These are phyloP conservation scores for Platynereis dumerilii DNA, from an alignment of 2,888 invertebrate species.

Conservation along the genomic window DNA sequence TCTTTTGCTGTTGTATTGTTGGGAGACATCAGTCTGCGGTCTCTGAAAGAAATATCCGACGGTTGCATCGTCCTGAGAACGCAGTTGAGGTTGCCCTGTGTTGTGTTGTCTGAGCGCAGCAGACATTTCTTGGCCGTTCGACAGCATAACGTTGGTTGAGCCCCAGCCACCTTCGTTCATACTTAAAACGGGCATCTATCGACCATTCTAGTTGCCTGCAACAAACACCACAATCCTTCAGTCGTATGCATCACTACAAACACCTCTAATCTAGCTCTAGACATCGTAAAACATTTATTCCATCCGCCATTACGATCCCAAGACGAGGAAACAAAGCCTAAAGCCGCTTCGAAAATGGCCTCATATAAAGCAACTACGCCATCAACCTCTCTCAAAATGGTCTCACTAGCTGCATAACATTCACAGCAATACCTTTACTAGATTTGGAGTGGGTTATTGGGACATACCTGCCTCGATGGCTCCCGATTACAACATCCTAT, in stretches of 20 bases:
- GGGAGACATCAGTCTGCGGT: conserved; percentile 81
- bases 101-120: conserved; percentile 28
- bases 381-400: background rate
- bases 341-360: background rate
- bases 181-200: conserved; percentile 54
- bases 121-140: conserved; percentile 47
- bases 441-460: too few species aligned
- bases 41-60: conserved; percentile 91
- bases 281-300: too few species aligned
- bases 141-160: conserved; percentile 41
- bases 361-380: background rate
- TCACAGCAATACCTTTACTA: background rate
- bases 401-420: background rate
- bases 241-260: background rate
- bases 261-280: background rate
- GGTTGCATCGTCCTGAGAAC: conserved; percentile 85
- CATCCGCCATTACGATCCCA: too few species aligned
- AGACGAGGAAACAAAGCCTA: too few species aligned
- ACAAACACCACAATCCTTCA: background rate
- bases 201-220: conserved; percentile 42
- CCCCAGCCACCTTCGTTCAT: conserved; percentile 62
- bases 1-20: conserved; percentile 66
- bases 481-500: conserved; percentile 29
- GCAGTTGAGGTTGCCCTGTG: conserved; percentile 13
- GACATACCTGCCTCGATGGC: conserved; percentile 32